phyloP scores from a whole-genome alignment of 92 coral and sea anemone species.

The Paramuricea clavata region DNA sequence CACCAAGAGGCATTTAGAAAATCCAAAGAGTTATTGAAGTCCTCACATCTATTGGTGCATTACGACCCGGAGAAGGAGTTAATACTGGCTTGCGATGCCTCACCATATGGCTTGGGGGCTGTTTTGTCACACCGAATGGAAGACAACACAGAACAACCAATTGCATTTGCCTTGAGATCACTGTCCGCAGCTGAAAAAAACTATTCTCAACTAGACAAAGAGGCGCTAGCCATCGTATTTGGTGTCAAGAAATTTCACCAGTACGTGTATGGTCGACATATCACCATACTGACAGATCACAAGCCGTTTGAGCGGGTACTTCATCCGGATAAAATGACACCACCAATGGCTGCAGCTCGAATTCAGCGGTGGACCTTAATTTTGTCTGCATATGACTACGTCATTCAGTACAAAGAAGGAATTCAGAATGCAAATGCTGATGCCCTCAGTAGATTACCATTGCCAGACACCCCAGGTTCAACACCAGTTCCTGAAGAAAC shows the following conservation, averaged over 20 bases:
- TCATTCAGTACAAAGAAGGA: neutral
- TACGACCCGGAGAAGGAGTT: no score
- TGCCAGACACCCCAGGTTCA: slow-evolving; percentile 46
- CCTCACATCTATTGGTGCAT: no score
- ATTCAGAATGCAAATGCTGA: no score
- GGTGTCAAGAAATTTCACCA: neutral
- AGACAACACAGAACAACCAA: no score
- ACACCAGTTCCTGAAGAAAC: slow-evolving; percentile 72
- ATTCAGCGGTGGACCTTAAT: neutral
- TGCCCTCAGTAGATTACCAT: neutral
- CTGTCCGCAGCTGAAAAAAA: neutral
- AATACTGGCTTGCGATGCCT: no score
- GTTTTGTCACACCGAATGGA: no score
- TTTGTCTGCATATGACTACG: neutral
- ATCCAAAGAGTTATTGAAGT: no score
- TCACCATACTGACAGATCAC: neutral
- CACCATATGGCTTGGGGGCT: no score
- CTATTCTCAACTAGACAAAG: neutral
- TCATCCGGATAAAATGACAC: neutral
- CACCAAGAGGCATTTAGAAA: no score
- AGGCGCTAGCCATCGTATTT: neutral
- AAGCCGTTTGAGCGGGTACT: neutral
- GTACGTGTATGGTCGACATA: neutral
- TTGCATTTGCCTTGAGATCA: neutral
- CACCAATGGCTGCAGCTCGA: slow-evolving; percentile 9